Evolutionary conservation across 2,113 vertebrate species (phyloP).

Genomic region (Petromus typicus): DNA sequence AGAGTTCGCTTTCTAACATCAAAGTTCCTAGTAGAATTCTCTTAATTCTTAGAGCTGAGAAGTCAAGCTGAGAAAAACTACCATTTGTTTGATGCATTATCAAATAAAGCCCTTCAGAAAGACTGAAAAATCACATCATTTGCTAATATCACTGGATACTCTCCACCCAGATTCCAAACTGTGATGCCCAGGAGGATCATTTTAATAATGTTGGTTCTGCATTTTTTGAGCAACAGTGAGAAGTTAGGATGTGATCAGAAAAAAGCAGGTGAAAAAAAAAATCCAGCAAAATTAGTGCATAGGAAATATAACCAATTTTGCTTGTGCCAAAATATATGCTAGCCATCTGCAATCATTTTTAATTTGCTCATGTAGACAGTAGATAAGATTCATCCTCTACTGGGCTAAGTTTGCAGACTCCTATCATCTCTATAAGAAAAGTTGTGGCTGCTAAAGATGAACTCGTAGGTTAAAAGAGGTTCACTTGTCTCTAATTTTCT

Average conservation of each 20-base stretch:
- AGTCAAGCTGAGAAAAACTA: constrained; percentile 13
- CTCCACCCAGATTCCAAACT: background rate
- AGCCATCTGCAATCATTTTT: background rate
- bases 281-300: background rate
- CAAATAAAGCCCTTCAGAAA: background rate
- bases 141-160: background rate
- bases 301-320: background rate
- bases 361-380: background rate
- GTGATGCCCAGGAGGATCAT: background rate
- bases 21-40: constrained; percentile 41
- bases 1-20: constrained; percentile 61
- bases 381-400: background rate
- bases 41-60: background rate
- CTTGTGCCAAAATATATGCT: background rate
- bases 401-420: background rate
- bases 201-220: background rate
- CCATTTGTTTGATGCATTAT: background rate
- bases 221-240: background rate
- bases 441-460: background rate
- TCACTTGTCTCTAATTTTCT: background rate
- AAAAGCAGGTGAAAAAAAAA: background rate
- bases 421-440: background rate
- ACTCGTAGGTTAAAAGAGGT: background rate
- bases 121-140: constrained; percentile 13
- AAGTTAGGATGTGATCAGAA: background rate